Evolutionary conservation across 2,888 invertebrate species (phyloP).

Genomic region (Ommatoiulus sabulosus): DNA sequence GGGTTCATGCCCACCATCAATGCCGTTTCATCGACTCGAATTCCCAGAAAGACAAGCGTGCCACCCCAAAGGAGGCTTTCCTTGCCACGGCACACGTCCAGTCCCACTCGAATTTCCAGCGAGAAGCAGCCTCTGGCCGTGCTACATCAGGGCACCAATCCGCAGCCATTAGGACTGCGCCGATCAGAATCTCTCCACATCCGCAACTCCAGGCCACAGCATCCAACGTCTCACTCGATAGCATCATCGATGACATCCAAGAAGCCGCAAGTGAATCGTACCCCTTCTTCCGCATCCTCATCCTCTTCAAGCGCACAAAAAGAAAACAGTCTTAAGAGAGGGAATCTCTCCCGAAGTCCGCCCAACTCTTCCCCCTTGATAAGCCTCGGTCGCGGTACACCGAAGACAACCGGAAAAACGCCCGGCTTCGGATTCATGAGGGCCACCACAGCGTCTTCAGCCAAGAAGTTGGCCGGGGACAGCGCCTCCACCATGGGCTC

Average conservation of each 20-base stretch:
- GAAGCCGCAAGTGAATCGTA: slow-evolving; percentile 49
- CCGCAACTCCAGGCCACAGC: background rate
- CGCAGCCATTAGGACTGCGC: background rate
- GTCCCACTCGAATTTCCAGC: background rate
- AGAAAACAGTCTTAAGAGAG: slow-evolving; percentile 54
- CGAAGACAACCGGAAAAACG: background rate
- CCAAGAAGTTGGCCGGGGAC: slow-evolving; percentile 59
- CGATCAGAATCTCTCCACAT: slow-evolving; percentile 50
- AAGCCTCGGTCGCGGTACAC: background rate
- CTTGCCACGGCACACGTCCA: background rate
- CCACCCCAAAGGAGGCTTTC: background rate
- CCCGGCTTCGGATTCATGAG: slow-evolving; percentile 61
- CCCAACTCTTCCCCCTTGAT: background rate
- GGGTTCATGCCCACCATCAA: background rate
- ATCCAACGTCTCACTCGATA: background rate
- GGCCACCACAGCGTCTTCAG: slow-evolving; percentile 62
- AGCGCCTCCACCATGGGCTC: slow-evolving; percentile 12
- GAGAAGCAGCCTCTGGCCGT: slow-evolving; percentile 52
- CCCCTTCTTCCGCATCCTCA: slow-evolving; percentile 54
- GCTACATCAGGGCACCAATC: background rate
- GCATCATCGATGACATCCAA: background rate
- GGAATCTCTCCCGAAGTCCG: slow-evolving; percentile 48
- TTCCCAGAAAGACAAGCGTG: slow-evolving; percentile 17
- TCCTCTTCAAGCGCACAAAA: slow-evolving; percentile 54
- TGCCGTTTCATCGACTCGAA: background rate